These are phyloP conservation scores for Pseudorasbora parva DNA, from an alignment of 2,113 vertebrate species.

Conservation along the genomic window DNA sequence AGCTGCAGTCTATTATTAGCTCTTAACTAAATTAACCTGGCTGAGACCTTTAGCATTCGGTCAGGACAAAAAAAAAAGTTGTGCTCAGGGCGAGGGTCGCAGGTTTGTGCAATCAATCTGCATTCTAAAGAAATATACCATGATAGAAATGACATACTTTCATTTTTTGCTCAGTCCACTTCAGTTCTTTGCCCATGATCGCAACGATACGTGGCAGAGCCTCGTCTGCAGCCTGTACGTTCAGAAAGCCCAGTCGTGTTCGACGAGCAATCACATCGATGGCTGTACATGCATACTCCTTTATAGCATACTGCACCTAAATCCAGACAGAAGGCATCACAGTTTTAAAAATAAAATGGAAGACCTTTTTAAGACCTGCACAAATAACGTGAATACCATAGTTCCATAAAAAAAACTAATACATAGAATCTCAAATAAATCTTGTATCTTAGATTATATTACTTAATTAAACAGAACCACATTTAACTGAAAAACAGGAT, in stretches of 20 bases:
- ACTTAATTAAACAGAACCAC: too few relatives aligned
- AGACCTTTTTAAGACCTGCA: too few relatives aligned
- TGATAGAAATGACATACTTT: slow-evolving; percentile 72
- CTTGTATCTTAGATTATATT: too few relatives aligned
- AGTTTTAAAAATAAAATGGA: background rate
- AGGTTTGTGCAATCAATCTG: background rate
- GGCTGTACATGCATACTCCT: slow-evolving; percentile 93
- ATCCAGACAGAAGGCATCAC: background rate
- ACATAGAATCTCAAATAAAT: too few relatives aligned
- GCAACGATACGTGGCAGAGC: slow-evolving; percentile 91
- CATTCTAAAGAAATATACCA: background rate
- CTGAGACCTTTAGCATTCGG: slow-evolving; percentile 35
- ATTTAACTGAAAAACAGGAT: too few relatives aligned
- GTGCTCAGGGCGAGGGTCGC: background rate
- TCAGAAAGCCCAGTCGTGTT: slow-evolving; percentile 92
- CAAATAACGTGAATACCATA: too few relatives aligned
- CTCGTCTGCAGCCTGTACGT: slow-evolving; percentile 96
- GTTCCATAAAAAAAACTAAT: too few relatives aligned
- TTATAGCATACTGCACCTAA: slow-evolving; percentile 89
- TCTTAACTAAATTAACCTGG: slow-evolving; percentile 6
- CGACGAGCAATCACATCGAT: slow-evolving; percentile 92
- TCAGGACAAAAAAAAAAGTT: slow-evolving; percentile 3
- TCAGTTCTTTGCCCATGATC: slow-evolving; percentile 91
- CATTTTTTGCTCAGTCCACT: slow-evolving; percentile 86
- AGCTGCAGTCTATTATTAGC: slow-evolving; percentile 14